phyloP scores from a whole-genome alignment of 2,797 vertebrate species.

The Myripristis jacobus region DNA sequence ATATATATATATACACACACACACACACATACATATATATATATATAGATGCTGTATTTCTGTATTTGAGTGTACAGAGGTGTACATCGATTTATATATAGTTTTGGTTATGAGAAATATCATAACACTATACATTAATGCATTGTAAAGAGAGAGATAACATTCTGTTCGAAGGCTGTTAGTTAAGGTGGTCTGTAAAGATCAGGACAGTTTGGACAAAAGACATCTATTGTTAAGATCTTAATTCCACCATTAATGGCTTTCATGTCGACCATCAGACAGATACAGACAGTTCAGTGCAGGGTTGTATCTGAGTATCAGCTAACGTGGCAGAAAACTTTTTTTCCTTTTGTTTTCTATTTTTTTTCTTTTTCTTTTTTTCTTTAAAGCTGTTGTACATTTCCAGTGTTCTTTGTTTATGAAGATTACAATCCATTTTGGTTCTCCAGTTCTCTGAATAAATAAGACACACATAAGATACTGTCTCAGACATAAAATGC shows the following conservation, averaged over 20 bases:
- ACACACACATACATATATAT: too few species aligned
- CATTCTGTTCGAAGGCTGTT: slow-evolving; percentile 71
- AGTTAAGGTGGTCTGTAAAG: slow-evolving; percentile 52
- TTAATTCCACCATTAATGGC: slow-evolving; percentile 60
- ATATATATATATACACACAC: too few species aligned
- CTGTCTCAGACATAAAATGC: slow-evolving; percentile 18
- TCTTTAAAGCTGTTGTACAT: slow-evolving; percentile 24
- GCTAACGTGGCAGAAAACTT: neutral
- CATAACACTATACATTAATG: slow-evolving; percentile 64
- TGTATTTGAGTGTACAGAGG: slow-evolving; percentile 49
- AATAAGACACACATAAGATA: slow-evolving; percentile 53
- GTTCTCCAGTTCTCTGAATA: slow-evolving; percentile 6
- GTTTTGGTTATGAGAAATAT: slow-evolving; percentile 64
- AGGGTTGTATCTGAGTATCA: slow-evolving; percentile 11
- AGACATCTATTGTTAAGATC: slow-evolving; percentile 56
- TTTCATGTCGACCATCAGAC: slow-evolving; percentile 46
- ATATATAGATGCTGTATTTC: too few species aligned
- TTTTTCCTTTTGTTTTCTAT: neutral
- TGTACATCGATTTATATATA: slow-evolving; percentile 49
- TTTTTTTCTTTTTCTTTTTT: neutral
- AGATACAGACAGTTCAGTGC: slow-evolving; percentile 25
- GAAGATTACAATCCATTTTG: slow-evolving; percentile 17
- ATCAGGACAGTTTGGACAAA: slow-evolving; percentile 34
- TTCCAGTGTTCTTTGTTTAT: slow-evolving; percentile 25
- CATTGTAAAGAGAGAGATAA: slow-evolving; percentile 54